Evolutionary conservation across 2,888 invertebrate genomes (phyloP).

Genomic region (Phyto melanocephala): DNA sequence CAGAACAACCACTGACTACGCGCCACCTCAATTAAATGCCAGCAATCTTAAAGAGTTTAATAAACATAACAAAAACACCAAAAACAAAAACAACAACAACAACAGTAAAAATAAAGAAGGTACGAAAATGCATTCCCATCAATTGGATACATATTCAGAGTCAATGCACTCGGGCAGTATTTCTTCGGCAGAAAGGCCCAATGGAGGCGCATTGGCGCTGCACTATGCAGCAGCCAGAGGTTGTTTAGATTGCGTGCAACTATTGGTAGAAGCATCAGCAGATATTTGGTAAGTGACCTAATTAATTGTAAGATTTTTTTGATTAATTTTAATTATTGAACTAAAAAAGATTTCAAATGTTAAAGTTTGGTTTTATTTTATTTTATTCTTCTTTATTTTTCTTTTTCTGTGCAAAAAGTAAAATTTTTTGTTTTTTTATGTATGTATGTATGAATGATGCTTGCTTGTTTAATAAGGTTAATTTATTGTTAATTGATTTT

Average conservation of each 20-base stretch:
- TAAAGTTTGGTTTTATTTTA: slow-evolving; percentile 2
- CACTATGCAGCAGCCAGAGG: slow-evolving; percentile 93
- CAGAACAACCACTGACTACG: slow-evolving; percentile 76
- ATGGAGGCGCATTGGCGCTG: slow-evolving; percentile 86
- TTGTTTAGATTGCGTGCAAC: slow-evolving; percentile 90
- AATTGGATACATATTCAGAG: slow-evolving; percentile 72
- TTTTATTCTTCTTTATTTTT: background rate
- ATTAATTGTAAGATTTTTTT: background rate
- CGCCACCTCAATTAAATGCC: slow-evolving; percentile 72
- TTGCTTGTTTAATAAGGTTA: slow-evolving; percentile 8
- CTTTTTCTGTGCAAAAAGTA: slow-evolving; percentile 15
- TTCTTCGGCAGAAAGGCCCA: slow-evolving; percentile 78
- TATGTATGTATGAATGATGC: background rate
- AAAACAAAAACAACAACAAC: slow-evolving; percentile 40
- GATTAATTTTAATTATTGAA: background rate
- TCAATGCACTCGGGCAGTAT: slow-evolving; percentile 77
- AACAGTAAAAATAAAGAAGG: slow-evolving; percentile 58
- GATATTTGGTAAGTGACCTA: slow-evolving; percentile 84
- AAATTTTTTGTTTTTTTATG: slow-evolving; percentile 2
- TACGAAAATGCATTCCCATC: slow-evolving; percentile 77
- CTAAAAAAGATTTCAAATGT: background rate
- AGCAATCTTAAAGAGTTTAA: slow-evolving; percentile 60
- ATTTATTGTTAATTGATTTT: slow-evolving; percentile 23
- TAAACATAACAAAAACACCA: slow-evolving; percentile 58
- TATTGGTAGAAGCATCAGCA: slow-evolving; percentile 87